Base-by-base conservation (phyloP, 2,888 invertebrate species). In the Eilema caniola region DNA sequence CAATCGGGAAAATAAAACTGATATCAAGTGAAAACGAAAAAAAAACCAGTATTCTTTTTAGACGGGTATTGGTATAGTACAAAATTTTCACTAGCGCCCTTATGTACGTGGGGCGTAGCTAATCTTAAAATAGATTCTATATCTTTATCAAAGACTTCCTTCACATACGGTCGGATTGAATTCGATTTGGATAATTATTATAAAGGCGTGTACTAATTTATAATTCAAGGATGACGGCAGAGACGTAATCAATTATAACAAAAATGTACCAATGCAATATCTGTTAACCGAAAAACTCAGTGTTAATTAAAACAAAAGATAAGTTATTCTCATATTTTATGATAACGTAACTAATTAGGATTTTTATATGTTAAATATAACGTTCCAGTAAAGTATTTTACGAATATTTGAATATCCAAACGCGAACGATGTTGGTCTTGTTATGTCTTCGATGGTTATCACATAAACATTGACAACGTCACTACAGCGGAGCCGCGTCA, bases 71-170 rank as follows among this genome's bases (percentile, higher is more conserved):
- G 0, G 25, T 59, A 12, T 4, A 12, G 63, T 79, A 56, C 5
- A 74, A 61, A 87, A 79, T 80, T 78, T 83, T 86, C 89, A 89
- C 74, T 74, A 85, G 74, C 91, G 33, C 10, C 75, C 68, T 79
- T 89, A 63, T 90, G 61, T 85, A 60, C 53, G 56, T 67, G 41
- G 24, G 31, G 74, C 68, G 74, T 60, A 47, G 14, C 76, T 78
- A 72, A 69, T 80, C 86, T 89, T 89, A 90, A 93, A 92, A 92
- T 92, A 91, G 88, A 91, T n/a, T n/a, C n/a, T n/a, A n/a, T 85
- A 85, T 85, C 90, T 92, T 89, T 92, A 92, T 91, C 91, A 90
- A 87, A 90, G 86, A 88, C 86, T 90, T 89, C 85, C 86, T 87
- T 85, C 79, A 85, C 86, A 85, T 85, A 85, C 79, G 88, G 82